Percentiles rank a stretch among this genome's conserved stretches.
phyloP scores from a whole-genome alignment of 2,797 vertebrate species.

The Bovichtus diacanthus region DNA sequence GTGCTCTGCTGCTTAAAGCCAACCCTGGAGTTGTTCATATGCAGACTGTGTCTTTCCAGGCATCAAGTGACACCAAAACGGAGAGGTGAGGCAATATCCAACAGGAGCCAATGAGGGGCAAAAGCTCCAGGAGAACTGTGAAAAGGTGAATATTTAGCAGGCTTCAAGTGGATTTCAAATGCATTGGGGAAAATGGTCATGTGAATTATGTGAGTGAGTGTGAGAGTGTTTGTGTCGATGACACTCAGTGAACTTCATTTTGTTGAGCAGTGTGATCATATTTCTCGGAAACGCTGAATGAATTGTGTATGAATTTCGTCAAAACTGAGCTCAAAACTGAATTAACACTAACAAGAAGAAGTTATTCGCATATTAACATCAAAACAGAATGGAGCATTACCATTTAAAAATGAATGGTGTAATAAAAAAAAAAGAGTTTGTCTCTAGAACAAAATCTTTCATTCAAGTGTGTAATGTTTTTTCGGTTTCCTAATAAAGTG shows the following conservation, averaged over 20 bases:
- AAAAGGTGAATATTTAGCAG: slow-evolving; percentile 70
- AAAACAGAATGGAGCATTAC: background rate
- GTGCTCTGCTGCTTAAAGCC: slow-evolving; percentile 30
- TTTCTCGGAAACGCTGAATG: slow-evolving; percentile 36
- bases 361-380: background rate
- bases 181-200: slow-evolving; percentile 18
- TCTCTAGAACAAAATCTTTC: background rate
- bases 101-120: slow-evolving; percentile 39
- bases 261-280: slow-evolving; percentile 18
- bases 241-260: slow-evolving; percentile 32
- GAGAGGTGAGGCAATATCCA: slow-evolving; percentile 60
- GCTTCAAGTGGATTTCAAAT: slow-evolving; percentile 37
- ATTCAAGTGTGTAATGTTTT: background rate
- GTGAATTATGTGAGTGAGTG: slow-evolving; percentile 19
- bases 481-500: background rate
- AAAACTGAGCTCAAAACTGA: slow-evolving; percentile 18
- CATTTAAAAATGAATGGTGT: background rate
- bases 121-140: slow-evolving; percentile 41
- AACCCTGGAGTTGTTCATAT: slow-evolving; percentile 58
- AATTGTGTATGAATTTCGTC: slow-evolving; percentile 26
- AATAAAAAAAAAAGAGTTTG: background rate
- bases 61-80: slow-evolving; percentile 51
- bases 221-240: slow-evolving; percentile 1
- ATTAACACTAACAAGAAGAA: background rate
- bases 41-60: slow-evolving; percentile 44